Evolutionary conservation across 2,888 invertebrate genomes (phyloP), one percentile per base, ranked within the genome.

Genomic region (Lochmaea capreae): DNA sequence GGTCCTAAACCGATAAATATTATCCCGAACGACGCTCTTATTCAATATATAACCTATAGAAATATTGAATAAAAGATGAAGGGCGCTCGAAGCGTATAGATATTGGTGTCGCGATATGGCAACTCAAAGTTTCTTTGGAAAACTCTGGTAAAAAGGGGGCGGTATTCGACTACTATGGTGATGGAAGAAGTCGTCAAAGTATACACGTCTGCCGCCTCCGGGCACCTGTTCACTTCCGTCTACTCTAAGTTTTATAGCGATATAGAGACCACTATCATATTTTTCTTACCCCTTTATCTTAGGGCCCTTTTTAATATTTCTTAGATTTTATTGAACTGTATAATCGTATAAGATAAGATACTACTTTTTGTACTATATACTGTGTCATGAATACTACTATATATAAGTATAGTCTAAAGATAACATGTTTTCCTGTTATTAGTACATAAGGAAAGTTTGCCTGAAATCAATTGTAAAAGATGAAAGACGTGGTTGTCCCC

Each of bases 1-100:
- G 68, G 72, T 69, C 71, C 72, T 72, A 66, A 75, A 75, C 75
- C 75, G 75, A 75, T 75, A 75, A 75, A 75, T 75, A 75, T 75
- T 72, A 72, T 72, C 66, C 66, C 65, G 72, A 72, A 72, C 74
- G 74, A 72, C 74, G 71, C 71, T 72, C 75, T 75, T 75, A 75
- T 75, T 75, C 75, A 75, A 75, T 75, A 72, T 72, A 72, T 66
- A 67, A 75, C 69, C 72, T 69, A 72, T 75, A 75, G 72, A 75
- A 68, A 75, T 72, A 72, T 75, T 75, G 75, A 75, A 75, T 75
- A 75, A 75, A 75, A 75, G 75, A 75, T 75, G 75, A 72, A 72
- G 75, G 75, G 61, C 72, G 71, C 65, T 66, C 63, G 58, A 59
- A 69, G 75, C 75, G 74, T 74, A 68, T 74, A 74, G 71, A 74